phyloP scores from a whole-genome alignment of 2,797 vertebrate species.

The Brachyrhaphis roseni region DNA sequence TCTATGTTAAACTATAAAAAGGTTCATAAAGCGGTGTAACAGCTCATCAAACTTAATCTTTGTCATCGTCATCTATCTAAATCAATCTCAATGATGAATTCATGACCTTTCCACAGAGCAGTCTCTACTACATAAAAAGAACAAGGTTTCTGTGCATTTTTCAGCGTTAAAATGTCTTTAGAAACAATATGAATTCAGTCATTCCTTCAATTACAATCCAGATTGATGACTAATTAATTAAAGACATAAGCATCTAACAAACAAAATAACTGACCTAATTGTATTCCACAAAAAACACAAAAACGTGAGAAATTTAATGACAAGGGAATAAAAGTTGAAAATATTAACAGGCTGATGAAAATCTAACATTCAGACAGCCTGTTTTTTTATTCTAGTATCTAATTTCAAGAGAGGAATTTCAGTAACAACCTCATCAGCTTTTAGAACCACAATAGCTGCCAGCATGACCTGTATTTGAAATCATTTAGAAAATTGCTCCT shows the following conservation, averaged over 20 bases:
- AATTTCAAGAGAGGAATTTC: background rate
- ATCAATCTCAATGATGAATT: background rate
- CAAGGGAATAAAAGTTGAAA: background rate
- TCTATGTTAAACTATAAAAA: background rate
- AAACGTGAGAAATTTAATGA: background rate
- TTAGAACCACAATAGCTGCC: background rate
- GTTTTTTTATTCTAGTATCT: background rate
- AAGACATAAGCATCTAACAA: background rate
- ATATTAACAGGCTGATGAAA: background rate
- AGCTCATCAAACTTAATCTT: background rate
- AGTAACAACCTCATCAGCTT: background rate
- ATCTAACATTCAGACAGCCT: background rate
- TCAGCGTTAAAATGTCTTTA: background rate
- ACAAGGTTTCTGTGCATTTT: background rate
- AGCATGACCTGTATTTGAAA: too few species aligned
- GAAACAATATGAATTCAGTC: background rate
- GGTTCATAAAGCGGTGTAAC: background rate
- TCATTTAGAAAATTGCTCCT: too few species aligned
- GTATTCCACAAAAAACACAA: background rate
- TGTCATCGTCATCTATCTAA: background rate
- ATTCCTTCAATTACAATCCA: background rate
- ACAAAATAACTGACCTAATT: background rate
- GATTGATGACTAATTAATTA: background rate
- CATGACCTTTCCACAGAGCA: background rate
- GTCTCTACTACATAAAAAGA: background rate